Conservation (phyloP, 2,113 vertebrate species). For the Bucco capensis region DNA sequence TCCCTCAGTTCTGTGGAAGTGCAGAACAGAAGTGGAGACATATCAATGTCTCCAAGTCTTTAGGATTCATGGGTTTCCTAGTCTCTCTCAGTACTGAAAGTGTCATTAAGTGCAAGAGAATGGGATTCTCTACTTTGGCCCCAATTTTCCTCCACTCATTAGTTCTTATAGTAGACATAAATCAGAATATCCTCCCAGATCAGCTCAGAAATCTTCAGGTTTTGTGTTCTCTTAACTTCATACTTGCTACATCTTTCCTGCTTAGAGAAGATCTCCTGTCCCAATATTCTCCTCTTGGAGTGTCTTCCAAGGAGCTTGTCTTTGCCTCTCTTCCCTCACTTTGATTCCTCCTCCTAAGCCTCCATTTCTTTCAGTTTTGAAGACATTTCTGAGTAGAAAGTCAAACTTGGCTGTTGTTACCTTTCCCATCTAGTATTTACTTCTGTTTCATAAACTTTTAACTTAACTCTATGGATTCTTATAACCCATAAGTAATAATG, state of each 20-base stretch:
- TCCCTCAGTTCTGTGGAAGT: not conserved
- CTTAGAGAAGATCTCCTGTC: not conserved
- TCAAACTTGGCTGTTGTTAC: not conserved
- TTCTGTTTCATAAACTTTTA: not conserved
- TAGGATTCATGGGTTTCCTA: not conserved
- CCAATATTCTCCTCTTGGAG: not conserved
- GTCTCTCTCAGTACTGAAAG: not conserved
- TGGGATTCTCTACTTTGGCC: not conserved
- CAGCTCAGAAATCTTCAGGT: not conserved
- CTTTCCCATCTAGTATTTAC: not conserved
- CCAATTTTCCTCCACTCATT: not conserved
- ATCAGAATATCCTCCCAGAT: not conserved
- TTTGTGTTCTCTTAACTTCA: not conserved
- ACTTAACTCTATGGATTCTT: not conserved
- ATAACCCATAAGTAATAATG: not conserved
- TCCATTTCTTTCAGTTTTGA: not conserved
- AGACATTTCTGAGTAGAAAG: not conserved
- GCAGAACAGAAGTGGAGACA: not conserved
- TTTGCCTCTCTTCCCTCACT: not conserved
- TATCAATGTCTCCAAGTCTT: slow-evolving; percentile 6
- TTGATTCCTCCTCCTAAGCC: not conserved
- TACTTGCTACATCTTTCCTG: not conserved
- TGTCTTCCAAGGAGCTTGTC: not conserved
- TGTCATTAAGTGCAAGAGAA: not conserved
- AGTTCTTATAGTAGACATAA: not conserved